Percentiles rank a stretch among this genome's conserved stretches.
These are phyloP conservation scores for Synanthedon myopaeformis DNA, from an alignment of 2,888 invertebrate species.

Conservation along the genomic window DNA sequence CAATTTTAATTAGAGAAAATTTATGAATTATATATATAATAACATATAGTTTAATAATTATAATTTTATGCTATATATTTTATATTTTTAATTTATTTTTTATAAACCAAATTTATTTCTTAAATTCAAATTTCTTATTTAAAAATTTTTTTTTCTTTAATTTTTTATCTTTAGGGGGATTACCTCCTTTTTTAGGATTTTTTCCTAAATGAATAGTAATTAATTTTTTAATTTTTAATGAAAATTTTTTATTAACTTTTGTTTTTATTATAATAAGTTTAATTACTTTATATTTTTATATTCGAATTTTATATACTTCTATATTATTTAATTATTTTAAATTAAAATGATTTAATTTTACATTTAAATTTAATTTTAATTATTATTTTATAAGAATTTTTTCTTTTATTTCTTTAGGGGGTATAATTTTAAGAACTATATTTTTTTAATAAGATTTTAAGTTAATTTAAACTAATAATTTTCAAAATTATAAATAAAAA, in stretches of 20 bases:
- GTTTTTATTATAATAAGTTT: conserved; percentile 64
- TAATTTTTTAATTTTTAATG: conserved; percentile 56
- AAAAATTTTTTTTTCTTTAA: conserved; percentile 66
- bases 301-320: conserved; percentile 61
- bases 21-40: conserved; percentile 57
- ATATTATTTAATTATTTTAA: conserved; percentile 59
- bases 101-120: conserved; percentile 63
- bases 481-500: conserved; percentile 74
- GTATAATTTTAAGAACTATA: conserved; percentile 43
- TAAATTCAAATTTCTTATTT: conserved; percentile 40
- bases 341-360: conserved; percentile 54
- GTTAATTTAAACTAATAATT: conserved; percentile 73
- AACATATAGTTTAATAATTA: conserved; percentile 54
- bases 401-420: conserved; percentile 28
- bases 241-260: conserved; percentile 45
- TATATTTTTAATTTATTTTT: conserved; percentile 55
- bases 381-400: conserved; percentile 28
- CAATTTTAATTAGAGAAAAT: conserved; percentile 53
- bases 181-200: conserved; percentile 74
- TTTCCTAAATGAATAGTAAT: conserved; percentile 72
- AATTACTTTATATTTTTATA: conserved; percentile 68
- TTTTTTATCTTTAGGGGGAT: conserved; percentile 69
- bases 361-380: conserved; percentile 35
- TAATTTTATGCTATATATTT: conserved; percentile 55
- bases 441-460: conserved; percentile 65